Percentiles rank a stretch among this genome's conserved stretches.
phyloP scores from a whole-genome alignment of 2,888 invertebrate genomes.

The Tetranychus piercei region DNA sequence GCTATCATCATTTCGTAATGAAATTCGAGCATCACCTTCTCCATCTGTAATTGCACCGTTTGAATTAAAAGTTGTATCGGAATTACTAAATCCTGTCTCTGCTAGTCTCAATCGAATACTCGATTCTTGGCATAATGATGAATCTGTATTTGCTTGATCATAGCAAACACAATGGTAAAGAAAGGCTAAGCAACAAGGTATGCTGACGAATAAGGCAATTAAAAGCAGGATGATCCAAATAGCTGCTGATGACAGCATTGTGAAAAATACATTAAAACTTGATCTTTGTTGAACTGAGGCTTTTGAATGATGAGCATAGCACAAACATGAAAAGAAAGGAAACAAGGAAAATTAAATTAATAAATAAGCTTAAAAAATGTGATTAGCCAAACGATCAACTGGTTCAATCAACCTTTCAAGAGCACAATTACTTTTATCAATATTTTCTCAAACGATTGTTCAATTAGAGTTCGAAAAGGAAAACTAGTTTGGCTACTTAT shows the following conservation, averaged over 20 bases:
- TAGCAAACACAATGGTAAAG: background rate
- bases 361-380: too few species aligned
- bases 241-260: background rate
- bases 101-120: background rate
- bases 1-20: background rate
- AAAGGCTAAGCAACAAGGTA: constrained; percentile 2
- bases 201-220: background rate
- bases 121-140: background rate
- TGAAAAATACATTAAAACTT: background rate
- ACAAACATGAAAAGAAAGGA: too few species aligned
- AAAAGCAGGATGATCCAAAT: background rate
- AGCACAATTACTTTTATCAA: too few species aligned
- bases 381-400: too few species aligned
- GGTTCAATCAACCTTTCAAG: too few species aligned
- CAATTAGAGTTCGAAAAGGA: too few species aligned
- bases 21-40: background rate
- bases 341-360: too few species aligned
- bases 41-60: background rate
- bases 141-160: background rate
- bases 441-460: too few species aligned
- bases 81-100: background rate
- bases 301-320: too few species aligned
- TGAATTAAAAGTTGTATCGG: background rate
- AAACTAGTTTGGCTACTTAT: too few species aligned
- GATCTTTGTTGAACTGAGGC: background rate